A percentile compares a stretch with the other conserved stretches of the same genome.
phyloP scores from a whole-genome alignment of 2,888 invertebrate genomes.

The Lymantria dispar region DNA sequence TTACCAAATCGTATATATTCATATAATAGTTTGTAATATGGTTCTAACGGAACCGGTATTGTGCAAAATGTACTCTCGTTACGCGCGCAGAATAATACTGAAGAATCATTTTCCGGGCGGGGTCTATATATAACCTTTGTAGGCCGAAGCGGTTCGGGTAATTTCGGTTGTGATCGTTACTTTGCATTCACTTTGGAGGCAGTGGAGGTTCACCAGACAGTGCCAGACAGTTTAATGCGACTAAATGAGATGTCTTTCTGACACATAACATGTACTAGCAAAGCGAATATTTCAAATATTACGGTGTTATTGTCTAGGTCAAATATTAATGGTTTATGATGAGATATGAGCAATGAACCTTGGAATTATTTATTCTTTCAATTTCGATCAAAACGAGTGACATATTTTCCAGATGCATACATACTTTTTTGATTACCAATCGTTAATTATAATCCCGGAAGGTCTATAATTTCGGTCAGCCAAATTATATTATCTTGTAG shows the following conservation, averaged over 20 bases:
- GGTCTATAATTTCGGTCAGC: too few relatives aligned
- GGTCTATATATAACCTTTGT: slow-evolving; percentile 53
- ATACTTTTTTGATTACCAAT: too few relatives aligned
- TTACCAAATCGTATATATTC: slow-evolving; percentile 31
- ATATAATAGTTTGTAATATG: slow-evolving; percentile 45
- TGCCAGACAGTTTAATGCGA: slow-evolving; percentile 13
- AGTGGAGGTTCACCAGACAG: slow-evolving; percentile 31
- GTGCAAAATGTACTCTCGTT: slow-evolving; percentile 29
- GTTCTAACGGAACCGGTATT: slow-evolving; percentile 23
- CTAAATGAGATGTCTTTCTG: slow-evolving; percentile 13
- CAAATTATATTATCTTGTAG: too few relatives aligned
- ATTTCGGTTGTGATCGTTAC: slow-evolving; percentile 56
- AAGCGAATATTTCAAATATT: too few relatives aligned
- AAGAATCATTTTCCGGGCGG: slow-evolving; percentile 44
- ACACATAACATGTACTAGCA: not conserved
- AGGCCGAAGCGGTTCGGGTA: slow-evolving; percentile 43
- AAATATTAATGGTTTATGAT: too few relatives aligned
- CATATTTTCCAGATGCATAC: too few relatives aligned
- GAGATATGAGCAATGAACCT: too few relatives aligned
- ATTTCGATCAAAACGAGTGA: too few relatives aligned
- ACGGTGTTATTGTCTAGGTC: too few relatives aligned
- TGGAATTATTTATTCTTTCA: too few relatives aligned
- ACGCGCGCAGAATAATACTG: slow-evolving; percentile 47
- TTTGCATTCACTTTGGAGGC: slow-evolving; percentile 55
- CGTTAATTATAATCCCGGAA: too few relatives aligned